These are phyloP conservation scores for Austrofundulus limnaeus DNA, from an alignment of 2,113 vertebrate species.

Conservation along the genomic window DNA sequence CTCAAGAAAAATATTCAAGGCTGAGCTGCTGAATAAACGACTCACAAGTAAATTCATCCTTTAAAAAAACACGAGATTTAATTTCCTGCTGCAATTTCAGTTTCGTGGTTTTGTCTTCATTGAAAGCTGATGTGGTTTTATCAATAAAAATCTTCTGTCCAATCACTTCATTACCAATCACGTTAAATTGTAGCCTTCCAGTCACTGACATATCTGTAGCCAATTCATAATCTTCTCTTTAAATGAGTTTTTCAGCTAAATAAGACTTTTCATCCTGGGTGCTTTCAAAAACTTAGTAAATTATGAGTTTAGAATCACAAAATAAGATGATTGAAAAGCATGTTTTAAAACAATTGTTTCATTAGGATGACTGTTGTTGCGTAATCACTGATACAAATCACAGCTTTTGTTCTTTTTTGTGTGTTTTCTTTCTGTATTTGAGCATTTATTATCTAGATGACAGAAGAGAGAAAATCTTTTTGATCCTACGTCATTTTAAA, in stretches of 20 bases:
- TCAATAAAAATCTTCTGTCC: not conserved
- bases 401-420: no score
- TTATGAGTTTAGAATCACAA: no score
- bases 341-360: no score
- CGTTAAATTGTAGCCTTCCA: constrained; percentile 4
- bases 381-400: no score
- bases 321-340: no score
- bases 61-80: not conserved
- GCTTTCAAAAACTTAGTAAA: constrained; percentile 2
- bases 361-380: no score
- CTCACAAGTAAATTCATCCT: constrained; percentile 11
- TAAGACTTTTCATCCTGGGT: no score
- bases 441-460: no score
- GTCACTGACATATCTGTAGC: not conserved
- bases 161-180: not conserved
- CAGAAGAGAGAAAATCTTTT: no score
- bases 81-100: not conserved
- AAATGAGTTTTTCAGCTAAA: constrained; percentile 17
- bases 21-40: constrained; percentile 2
- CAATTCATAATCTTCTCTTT: not conserved
- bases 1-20: constrained; percentile 11
- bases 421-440: no score
- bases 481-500: no score
- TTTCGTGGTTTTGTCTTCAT: not conserved
- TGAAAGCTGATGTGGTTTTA: not conserved